Evolutionary conservation across 92 coral and sea anemone species (phyloP), one percentile per base, ranked within the genome.

Genomic region (Zoanthus sociatus): DNA sequence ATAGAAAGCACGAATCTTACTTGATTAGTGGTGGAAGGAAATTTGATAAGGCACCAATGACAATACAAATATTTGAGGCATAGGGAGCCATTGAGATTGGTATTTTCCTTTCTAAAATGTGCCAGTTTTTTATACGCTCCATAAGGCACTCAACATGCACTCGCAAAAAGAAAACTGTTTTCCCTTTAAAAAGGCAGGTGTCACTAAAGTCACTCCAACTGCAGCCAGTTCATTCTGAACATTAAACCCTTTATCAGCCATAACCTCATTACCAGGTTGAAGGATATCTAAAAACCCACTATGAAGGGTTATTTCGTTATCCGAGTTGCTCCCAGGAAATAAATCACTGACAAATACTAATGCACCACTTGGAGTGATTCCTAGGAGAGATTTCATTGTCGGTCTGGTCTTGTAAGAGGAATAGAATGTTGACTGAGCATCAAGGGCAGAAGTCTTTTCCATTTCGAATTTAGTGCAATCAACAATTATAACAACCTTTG

Each of bases 121-220:
- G 90, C 87, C 87, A 88, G 90, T 88, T 88, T 42, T 88, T 82
- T 10, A 88, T 82, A 16, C 87, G 84, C 10, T 88, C 90, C 90
- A 81, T 82, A 2, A 88, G 73, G 47, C 90, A 58, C 63, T 88
- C 90, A 17, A 88, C 88, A 69, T 71, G 90, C 1, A 88, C 63
- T 4, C 88, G 47, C 47, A 88, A 81, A 58, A 3, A 51, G 69
- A 44, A 51, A 78, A 78, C 73, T 86, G 89, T 20, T 73, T 86
- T 31, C 73, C 83, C 48, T 86, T 86, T 1, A 86, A 67, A 46
- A 86, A 76, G n/a, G 89, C 46, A 32, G 89, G 89, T 14, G 42
- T 60, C 14, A 86, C 73, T 31, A 86, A 86, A 37, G 83, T 76
- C 4, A 64, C 89, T 14, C 89, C 89, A 76, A 76, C 89, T 72